phyloP scores from a whole-genome alignment of 2,888 invertebrate species.

The Dolichopus griseipennis region DNA sequence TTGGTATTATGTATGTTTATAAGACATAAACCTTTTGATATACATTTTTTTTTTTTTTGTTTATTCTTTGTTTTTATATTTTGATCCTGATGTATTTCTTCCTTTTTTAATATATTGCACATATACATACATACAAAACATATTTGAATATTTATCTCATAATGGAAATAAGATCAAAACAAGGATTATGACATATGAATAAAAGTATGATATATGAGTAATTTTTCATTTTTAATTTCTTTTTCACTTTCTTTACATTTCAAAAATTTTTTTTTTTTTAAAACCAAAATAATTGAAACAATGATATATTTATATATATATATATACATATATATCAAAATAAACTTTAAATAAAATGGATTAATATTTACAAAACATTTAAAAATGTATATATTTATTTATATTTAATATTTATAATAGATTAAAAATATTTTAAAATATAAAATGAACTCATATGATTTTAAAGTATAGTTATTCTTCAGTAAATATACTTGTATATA shows the following conservation, averaged over 20 bases:
- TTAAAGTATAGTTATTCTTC: too few relatives aligned
- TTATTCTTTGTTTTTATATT: not conserved
- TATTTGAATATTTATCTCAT: not conserved
- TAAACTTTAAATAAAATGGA: not conserved
- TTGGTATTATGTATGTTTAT: not conserved
- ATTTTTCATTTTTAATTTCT: not conserved
- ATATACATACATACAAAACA: too few relatives aligned
- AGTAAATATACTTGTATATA: too few relatives aligned
- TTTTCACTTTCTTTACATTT: not conserved
- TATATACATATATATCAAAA: not conserved
- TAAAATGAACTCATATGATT: too few relatives aligned
- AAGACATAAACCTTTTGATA: not conserved
- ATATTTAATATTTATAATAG: too few relatives aligned
- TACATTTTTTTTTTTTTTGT: too few relatives aligned
- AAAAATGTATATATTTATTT: too few relatives aligned
- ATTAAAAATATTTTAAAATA: too few relatives aligned
- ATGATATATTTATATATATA: not conserved
- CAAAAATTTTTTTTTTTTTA: not conserved
- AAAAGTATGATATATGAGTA: not conserved
- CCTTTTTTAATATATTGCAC: too few relatives aligned
- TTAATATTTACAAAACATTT: not conserved
- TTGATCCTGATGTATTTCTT: not conserved
- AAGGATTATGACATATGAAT: not conserved
- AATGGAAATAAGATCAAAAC: constrained; percentile 1
- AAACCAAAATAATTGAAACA: not conserved